These are phyloP conservation scores for Limnothrissa miodon DNA, from an alignment of 2,113 vertebrate species.

Conservation along the genomic window DNA sequence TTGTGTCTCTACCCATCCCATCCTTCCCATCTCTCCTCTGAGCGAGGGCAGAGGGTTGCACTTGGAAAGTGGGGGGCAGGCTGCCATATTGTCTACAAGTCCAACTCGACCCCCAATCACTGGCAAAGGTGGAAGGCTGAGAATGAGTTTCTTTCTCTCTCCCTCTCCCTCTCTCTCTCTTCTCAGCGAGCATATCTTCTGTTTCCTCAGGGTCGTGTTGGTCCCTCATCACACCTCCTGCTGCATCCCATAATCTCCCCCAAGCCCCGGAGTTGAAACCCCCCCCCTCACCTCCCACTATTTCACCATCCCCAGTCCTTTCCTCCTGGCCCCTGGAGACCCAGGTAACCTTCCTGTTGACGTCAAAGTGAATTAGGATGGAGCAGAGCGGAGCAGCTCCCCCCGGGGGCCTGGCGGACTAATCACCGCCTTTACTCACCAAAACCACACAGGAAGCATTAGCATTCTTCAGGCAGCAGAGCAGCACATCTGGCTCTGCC, in stretches of 20 bases:
- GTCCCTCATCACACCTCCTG: conserved; percentile 65
- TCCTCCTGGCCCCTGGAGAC: conserved; percentile 55
- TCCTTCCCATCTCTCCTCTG: background rate
- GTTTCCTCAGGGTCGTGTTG: conserved; percentile 73
- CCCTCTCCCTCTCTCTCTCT: background rate
- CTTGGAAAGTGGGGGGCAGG: no score
- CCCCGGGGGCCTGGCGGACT: conserved; percentile 72
- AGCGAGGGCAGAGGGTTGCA: background rate
- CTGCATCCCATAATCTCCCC: conserved; percentile 47
- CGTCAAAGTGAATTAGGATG: conserved; percentile 70
- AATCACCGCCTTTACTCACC: conserved; percentile 65
- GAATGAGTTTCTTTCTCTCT: background rate
- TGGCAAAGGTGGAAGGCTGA: background rate
- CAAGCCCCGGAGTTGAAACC: conserved; percentile 56
- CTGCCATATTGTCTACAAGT: background rate
- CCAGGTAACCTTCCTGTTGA: conserved; percentile 71
- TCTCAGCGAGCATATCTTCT: conserved; percentile 62
- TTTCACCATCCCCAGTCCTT: conserved; percentile 43
- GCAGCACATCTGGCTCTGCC: conserved; percentile 48
- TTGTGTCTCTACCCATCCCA: background rate
- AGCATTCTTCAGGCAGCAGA: conserved; percentile 64
- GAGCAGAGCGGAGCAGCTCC: conserved; percentile 57
- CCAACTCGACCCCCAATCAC: background rate
- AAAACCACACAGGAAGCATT: conserved; percentile 74
- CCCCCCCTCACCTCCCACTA: conserved; percentile 47